Conservation (phyloP, 2,113 vertebrate genomes). For the Prolemur simus region DNA sequence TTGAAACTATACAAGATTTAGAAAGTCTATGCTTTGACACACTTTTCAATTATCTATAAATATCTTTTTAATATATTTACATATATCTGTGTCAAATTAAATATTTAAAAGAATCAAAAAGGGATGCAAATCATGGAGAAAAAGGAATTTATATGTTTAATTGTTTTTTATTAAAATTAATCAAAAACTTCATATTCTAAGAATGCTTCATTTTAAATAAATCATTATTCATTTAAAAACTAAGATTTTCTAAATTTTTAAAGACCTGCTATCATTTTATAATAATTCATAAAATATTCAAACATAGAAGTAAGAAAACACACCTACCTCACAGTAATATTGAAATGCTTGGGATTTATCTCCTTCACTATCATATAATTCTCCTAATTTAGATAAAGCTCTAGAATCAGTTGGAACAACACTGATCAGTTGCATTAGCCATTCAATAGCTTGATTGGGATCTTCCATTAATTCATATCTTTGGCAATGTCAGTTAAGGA, state of each 20-base stretch:
- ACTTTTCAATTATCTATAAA: conserved; percentile 69
- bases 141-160: conserved; percentile 10
- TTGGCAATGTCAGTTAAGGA: conserved; percentile 85
- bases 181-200: conserved; percentile 11
- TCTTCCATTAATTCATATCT: conserved; percentile 95
- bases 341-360: conserved; percentile 98
- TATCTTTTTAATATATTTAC: conserved; percentile 41
- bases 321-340: conserved; percentile 93
- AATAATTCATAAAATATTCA: neutral
- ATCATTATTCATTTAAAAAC: neutral
- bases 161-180: conserved; percentile 38
- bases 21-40: conserved; percentile 70
- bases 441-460: conserved; percentile 93
- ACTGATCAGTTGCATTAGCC: conserved; percentile 94
- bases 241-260: neutral
- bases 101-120: conserved; percentile 42
- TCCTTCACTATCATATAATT: conserved; percentile 91
- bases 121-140: conserved; percentile 4
- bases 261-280: neutral
- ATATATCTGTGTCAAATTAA: conserved; percentile 29
- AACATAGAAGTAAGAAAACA: conserved; percentile 24
- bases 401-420: conserved; percentile 93
- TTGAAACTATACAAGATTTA: conserved; percentile 76
- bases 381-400: conserved; percentile 92
- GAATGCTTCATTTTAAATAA: conserved; percentile 23